Evolutionary conservation across 2,888 invertebrate species (phyloP).

Genomic region (Trissolcus brochymenae): DNA sequence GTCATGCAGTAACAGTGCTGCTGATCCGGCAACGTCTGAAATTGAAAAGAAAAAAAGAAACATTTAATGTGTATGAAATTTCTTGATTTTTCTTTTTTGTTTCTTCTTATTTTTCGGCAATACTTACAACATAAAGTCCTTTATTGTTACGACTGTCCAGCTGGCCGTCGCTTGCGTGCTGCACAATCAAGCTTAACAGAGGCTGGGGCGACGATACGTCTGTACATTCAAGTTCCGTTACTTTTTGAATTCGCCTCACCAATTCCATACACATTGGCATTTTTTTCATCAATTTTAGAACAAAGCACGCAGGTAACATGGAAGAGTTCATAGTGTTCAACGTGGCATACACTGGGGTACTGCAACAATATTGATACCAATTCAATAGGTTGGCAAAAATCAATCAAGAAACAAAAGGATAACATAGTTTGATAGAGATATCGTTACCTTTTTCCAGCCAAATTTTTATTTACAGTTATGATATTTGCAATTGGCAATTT

Average conservation of each 20-base stretch:
- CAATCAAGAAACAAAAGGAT: conserved; percentile 3
- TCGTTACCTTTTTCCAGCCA: conserved; percentile 84
- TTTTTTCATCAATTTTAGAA: conserved; percentile 87
- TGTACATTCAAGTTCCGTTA: conserved; percentile 80
- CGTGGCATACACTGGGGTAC: conserved; percentile 87
- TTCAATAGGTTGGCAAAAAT: conserved; percentile 40
- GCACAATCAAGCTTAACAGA: conserved; percentile 86
- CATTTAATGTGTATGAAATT: too few species aligned
- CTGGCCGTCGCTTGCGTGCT: conserved; percentile 86
- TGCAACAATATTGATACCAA: conserved; percentile 70
- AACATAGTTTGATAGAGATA: neutral
- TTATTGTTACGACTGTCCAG: conserved; percentile 84
- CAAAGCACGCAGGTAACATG: conserved; percentile 93
- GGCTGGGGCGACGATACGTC: conserved; percentile 80
- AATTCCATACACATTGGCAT: conserved; percentile 90
- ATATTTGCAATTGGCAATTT: conserved; percentile 87
- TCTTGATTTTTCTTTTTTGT: too few species aligned
- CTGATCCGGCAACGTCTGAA: conserved; percentile 92
- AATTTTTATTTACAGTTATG: conserved; percentile 82
- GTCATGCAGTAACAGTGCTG: conserved; percentile 96
- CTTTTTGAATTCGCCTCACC: conserved; percentile 82
- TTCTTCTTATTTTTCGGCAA: neutral
- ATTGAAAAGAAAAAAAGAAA: conserved; percentile 17
- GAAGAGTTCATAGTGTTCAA: conserved; percentile 91
- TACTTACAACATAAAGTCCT: conserved; percentile 90